Evolutionary conservation across 37 sponge, comb jelly and placozoan genomes (phyloP).

Genomic region (Mnemiopsis leidyi): DNA sequence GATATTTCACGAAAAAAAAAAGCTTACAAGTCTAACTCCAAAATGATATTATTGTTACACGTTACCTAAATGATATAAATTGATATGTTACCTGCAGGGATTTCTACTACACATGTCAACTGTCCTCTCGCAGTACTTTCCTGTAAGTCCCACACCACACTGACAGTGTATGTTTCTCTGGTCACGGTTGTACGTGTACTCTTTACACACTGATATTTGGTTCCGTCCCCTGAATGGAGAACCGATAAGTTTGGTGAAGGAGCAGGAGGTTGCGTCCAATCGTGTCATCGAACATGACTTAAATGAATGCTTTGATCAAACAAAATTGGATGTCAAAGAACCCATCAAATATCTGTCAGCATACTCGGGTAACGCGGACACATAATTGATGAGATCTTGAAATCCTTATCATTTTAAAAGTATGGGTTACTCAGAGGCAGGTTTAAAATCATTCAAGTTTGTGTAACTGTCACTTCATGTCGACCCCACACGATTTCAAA

Average conservation of each 20-base stretch:
- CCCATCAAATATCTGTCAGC: too few relatives aligned
- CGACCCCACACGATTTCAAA: too few relatives aligned
- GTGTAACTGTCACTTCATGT: too few relatives aligned
- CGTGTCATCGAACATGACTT: background rate
- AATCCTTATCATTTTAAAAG: too few relatives aligned
- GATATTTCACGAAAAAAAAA: too few relatives aligned
- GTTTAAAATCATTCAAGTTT: too few relatives aligned
- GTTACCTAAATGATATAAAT: too few relatives aligned
- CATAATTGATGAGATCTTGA: too few relatives aligned
- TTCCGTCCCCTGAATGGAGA: background rate
- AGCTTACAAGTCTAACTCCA: too few relatives aligned
- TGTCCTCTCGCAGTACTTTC: constrained; percentile 12
- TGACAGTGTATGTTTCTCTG: background rate
- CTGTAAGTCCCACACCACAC: background rate
- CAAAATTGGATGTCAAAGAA: background rate
- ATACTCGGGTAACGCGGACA: too few relatives aligned
- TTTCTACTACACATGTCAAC: background rate
- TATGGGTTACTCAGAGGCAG: too few relatives aligned
- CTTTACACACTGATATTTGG: background rate
- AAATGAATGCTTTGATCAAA: background rate
- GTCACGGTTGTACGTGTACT: background rate
- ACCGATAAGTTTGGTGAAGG: background rate
- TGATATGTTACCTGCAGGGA: constrained; percentile 25
- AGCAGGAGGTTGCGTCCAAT: background rate
- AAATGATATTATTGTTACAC: too few relatives aligned